Conservation (phyloP, 2,888 invertebrate species). For the Thyatira batis region DNA sequence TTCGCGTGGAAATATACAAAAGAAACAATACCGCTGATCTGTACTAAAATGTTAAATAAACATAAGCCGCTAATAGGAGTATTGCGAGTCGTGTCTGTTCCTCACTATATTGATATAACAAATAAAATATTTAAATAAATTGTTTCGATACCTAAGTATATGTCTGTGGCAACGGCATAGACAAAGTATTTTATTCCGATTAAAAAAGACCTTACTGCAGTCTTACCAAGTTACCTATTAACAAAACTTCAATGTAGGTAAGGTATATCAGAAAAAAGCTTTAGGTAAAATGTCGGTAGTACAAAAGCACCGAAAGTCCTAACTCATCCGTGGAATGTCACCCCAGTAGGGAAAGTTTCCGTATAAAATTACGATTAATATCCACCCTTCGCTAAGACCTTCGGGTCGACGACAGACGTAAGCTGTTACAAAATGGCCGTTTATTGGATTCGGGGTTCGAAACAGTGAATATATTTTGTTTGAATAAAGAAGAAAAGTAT, state of each 20-base stretch:
- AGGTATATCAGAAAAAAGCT: slow-evolving; percentile 4
- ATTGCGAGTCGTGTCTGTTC: slow-evolving; percentile 50
- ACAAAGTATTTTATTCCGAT: neutral
- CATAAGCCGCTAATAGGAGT: slow-evolving; percentile 55
- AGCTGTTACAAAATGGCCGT: neutral
- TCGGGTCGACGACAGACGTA: neutral
- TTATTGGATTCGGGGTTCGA: neutral
- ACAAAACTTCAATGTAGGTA: no score
- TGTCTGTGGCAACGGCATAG: neutral
- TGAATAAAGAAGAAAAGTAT: neutral
- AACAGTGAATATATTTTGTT: neutral
- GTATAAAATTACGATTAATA: slow-evolving; percentile 1
- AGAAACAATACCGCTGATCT: slow-evolving; percentile 57
- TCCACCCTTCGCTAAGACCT: neutral
- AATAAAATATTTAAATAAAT: slow-evolving; percentile 61
- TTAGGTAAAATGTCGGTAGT: slow-evolving; percentile 1
- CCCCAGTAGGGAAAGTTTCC: slow-evolving; percentile 5
- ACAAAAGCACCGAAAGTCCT: neutral
- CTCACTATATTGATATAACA: slow-evolving; percentile 43
- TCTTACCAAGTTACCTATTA: no score
- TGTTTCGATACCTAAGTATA: slow-evolving; percentile 20
- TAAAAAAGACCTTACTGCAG: no score
- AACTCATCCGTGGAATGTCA: slow-evolving; percentile 15
- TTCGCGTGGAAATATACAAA: slow-evolving; percentile 58
- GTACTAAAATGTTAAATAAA: slow-evolving; percentile 59